A percentile compares a stretch with the other conserved stretches of the same genome.
Conservation (phyloP, 2,797 vertebrate species). For the Hybognathus amarus region DNA sequence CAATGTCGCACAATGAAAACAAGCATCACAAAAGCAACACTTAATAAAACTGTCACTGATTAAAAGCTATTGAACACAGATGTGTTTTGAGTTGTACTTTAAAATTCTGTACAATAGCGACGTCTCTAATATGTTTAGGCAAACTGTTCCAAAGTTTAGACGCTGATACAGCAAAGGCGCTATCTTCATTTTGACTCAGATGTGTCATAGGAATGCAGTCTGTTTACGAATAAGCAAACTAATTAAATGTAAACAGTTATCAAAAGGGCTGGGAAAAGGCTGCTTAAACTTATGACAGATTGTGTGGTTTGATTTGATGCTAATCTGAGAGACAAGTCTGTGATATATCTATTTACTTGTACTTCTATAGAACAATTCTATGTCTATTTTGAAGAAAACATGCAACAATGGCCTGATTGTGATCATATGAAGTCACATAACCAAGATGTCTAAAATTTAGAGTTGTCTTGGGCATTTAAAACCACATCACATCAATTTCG, state of each 20-base stretch:
- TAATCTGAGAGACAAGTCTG: not conserved
- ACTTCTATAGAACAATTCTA: not conserved
- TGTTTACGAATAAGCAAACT: not conserved
- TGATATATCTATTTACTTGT: not conserved
- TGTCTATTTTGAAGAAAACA: conserved; percentile 7
- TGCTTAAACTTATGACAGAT: not conserved
- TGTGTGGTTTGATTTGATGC: not conserved
- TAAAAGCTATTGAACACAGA: too few species aligned
- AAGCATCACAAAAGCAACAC: too few species aligned
- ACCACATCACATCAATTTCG: not conserved
- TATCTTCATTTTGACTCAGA: too few species aligned
- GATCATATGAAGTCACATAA: conserved; percentile 24
- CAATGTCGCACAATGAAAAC: too few species aligned
- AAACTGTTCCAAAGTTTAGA: too few species aligned
- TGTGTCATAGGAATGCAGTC: not conserved
- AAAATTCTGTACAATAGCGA: too few species aligned
- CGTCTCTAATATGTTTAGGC: too few species aligned
- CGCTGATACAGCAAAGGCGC: too few species aligned
- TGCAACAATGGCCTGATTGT: conserved; percentile 10
- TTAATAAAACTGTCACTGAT: too few species aligned
- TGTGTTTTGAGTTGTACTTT: too few species aligned
- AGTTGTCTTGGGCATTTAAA: not conserved
- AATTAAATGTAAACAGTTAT: conserved; percentile 5
- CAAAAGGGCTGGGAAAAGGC: not conserved
- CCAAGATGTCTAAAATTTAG: conserved; percentile 27